phyloP scores from a whole-genome alignment of 2,113 vertebrate species.

The Mirounga angustirostris region DNA sequence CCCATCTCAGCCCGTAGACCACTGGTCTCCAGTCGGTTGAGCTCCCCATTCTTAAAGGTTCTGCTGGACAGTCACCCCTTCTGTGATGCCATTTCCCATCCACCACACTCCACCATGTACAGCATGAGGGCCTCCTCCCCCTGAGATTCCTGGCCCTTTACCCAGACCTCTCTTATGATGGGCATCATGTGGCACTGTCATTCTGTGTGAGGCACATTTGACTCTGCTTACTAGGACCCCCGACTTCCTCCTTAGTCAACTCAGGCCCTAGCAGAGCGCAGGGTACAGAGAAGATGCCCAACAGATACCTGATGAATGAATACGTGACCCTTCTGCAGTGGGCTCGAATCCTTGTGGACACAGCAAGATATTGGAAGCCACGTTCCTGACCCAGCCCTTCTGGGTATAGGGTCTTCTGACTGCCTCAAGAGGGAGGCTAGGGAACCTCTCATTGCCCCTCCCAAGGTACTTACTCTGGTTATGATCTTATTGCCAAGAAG shows the following conservation, averaged over 20 bases:
- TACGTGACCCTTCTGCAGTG: background rate
- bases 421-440: background rate
- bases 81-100: background rate
- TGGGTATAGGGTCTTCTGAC: background rate
- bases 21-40: background rate
- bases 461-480: background rate
- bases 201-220: background rate
- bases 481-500: background rate
- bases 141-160: background rate
- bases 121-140: background rate
- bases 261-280: background rate
- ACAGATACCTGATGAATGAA: conserved; percentile 56
- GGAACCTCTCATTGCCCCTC: background rate
- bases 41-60: background rate
- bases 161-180: background rate
- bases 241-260: background rate
- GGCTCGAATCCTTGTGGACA: background rate
- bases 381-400: background rate
- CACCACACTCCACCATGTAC: background rate
- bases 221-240: background rate
- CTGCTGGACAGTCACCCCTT: background rate
- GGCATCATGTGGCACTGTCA: fast-evolving
- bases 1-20: background rate
- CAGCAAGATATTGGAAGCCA: background rate
- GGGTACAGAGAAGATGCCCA: background rate